Base-by-base conservation (phyloP, 2,888 invertebrate genomes). In the Drosophila hamatofila region DNA sequence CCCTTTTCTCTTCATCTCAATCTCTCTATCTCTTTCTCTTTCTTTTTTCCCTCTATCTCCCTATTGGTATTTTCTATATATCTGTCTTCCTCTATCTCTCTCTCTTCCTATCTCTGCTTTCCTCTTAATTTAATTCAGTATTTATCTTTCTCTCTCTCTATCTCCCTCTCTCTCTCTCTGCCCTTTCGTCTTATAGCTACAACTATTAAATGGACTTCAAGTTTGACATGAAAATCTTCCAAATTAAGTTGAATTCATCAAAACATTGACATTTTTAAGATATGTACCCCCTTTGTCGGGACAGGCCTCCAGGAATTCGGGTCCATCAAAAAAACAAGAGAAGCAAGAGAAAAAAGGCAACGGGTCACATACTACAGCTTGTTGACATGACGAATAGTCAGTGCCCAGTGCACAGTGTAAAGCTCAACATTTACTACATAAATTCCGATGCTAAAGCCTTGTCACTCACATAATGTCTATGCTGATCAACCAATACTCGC, bases 381-480 rank as follows among this genome's bases (percentile, higher is more conserved):
- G 57, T 55, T 33, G 69, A 60, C 59, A 49, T 64, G 63, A 41
- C 60, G 77, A 33, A 60, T 49, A 46, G 56, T 52, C 56, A 51
- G 56, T 60, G 72, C 2, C 58, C 52, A 25, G 33, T 23, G 25
- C 25, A 39, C 14, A 27, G 35, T 18, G 60, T 16, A 25, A 48
- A 59, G 55, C 58, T 48, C 46, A 35, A 59, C 30, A 11, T 42
- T 9, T 25, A 44, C 42, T 61, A n/a, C 60, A 46, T 25, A 41
- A 70, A 46, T 55, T 68, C 59, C 61, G 35, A 58, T 68, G 69
- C 64, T 80, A 83, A 80, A 74, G 83, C 70, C 74, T 49, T 88
- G 88, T 85, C 86, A 80, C 70, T 83, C 80, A 80, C 82, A 85
- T 80, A 77, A 82, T 80, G 88, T 72, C 82, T 82, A 85, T 85